phyloP scores from a whole-genome alignment of 2,113 vertebrate genomes.

The Sorex fumeus region DNA sequence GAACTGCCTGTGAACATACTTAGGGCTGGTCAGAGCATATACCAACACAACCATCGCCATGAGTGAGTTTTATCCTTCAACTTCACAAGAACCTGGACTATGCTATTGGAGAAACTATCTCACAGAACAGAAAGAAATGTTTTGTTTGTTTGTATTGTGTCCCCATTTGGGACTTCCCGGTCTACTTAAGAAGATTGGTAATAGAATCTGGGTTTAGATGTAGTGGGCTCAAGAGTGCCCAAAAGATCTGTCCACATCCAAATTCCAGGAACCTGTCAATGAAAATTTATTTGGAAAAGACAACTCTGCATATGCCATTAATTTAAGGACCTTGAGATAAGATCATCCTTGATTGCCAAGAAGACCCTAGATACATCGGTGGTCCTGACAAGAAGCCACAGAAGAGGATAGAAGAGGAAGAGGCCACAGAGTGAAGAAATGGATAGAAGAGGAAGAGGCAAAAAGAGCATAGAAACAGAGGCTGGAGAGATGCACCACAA shows the following conservation, averaged over 20 bases:
- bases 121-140: too few relatives aligned
- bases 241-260: neutral
- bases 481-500: neutral
- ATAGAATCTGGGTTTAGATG: neutral
- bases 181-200: neutral
- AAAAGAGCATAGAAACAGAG: neutral
- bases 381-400: neutral
- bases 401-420: neutral
- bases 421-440: too few relatives aligned
- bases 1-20: neutral
- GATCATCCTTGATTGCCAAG: neutral
- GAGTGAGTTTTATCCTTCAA: neutral
- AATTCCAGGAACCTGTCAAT: neutral
- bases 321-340: neutral
- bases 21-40: too few relatives aligned
- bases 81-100: too few relatives aligned
- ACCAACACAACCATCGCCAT: rapidly evolving
- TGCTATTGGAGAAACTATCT: neutral
- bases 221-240: neutral
- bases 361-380: neutral
- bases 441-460: too few relatives aligned
- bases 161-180: too few relatives aligned
- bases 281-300: neutral
- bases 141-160: too few relatives aligned
- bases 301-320: neutral